A percentile compares a stretch with the other conserved stretches of the same genome.
phyloP scores from a whole-genome alignment of 2,113 vertebrate species.

The Megaceryle torquata region DNA sequence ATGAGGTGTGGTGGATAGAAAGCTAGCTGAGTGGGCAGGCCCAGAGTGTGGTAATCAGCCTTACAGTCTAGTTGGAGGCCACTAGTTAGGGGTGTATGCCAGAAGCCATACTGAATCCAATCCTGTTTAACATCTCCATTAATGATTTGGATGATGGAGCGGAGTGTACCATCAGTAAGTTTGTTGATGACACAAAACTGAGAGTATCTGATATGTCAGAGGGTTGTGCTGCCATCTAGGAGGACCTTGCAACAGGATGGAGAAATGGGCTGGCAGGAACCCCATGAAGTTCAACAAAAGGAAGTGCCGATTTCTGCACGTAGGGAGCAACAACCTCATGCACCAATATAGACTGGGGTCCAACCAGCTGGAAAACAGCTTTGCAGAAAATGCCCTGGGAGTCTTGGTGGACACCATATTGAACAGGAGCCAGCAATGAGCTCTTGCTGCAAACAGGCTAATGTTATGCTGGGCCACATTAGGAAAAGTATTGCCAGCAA shows the following conservation, averaged over 20 bases:
- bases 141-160: neutral
- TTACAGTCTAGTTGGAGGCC: neutral
- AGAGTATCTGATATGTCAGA: no score
- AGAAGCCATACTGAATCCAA: neutral
- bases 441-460: no score
- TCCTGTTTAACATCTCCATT: neutral
- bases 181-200: no score
- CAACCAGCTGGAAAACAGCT: neutral
- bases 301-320: no score
- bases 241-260: no score
- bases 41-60: neutral
- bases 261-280: no score
- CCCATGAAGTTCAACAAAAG: no score
- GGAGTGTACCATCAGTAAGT: no score
- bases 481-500: neutral
- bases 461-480: neutral
- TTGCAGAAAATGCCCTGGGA: neutral
- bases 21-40: neutral
- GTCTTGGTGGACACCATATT: neutral
- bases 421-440: neutral
- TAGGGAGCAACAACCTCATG: no score
- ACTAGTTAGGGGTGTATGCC: neutral
- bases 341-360: neutral
- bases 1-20: neutral
- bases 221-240: no score